Base-by-base conservation (phyloP, 1,140 invertebrate species). In the Sycophaga agraensis region DNA sequence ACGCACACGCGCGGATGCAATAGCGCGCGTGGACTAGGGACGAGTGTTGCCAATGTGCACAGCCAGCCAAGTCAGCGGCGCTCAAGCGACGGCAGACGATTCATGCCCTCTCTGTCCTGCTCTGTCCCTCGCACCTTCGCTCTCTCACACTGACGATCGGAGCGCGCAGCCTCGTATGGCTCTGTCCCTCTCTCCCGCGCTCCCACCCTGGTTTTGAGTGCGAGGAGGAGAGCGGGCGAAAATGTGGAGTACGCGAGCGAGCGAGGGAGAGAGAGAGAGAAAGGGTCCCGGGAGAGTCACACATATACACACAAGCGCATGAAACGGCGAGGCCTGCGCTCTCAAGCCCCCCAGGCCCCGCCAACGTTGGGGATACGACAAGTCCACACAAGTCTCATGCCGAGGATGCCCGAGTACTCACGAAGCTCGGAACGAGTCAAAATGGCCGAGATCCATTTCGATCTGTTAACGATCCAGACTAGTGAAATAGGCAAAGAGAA, bases 1-100 rank as follows among this genome's bases (percentile, higher is more conserved):
- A 48, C 24, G 31, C 59, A 48, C 59, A 51, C 48, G 57, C 53
- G 46, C 53, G 37, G 35, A 7, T 57, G 43, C 39, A 51, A 63
- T 56, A 53, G 53, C 60, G 60, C 60, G 60, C 60, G 53, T 43
- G 45, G 46, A 63, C 60, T 63, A 63, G 53, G 35, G 43, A 39
- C 53, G 59, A 61, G 45, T 40, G 42, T 48, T 21, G 58, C 37
- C 37, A 59, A 46, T 45, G 48, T 35, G 40, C 34, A 26, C 40
- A 37, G 40, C 49, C 14, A 53, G 31, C 49, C 4, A 7, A 53
- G 35, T 40, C 17, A 48, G 34, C 57, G 22, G 21, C 53, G 24
- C 17, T 24, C n/a, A n/a, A n/a, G n/a, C n/a, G 8, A 37, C 24
- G n/a, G 9, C 2, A n/a, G n/a, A n/a, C 21, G 9, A 31, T 31